Conservation (phyloP, 2,113 vertebrate species). For the Xiphophorus hellerii region DNA sequence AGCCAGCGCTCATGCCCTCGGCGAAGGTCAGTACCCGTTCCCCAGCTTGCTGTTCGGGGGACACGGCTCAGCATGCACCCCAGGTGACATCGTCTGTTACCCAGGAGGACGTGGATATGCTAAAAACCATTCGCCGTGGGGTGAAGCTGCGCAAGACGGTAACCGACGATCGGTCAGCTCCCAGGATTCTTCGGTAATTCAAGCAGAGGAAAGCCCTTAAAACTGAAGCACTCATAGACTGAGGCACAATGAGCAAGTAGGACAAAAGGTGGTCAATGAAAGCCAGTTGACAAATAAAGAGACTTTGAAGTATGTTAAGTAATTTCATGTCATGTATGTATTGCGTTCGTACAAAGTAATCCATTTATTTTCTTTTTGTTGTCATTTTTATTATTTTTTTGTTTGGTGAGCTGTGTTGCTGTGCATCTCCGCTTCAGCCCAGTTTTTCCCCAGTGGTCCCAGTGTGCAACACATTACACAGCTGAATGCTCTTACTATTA, state of each 20-base stretch:
- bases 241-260: constrained; percentile 46
- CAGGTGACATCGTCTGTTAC: constrained; percentile 49
- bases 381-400: constrained; percentile 39
- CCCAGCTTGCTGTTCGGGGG: constrained; percentile 63
- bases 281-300: constrained; percentile 45
- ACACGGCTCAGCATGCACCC: constrained; percentile 47
- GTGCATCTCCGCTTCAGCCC: constrained; percentile 46
- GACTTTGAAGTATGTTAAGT: constrained; percentile 32
- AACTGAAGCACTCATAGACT: constrained; percentile 45
- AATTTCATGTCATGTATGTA: constrained; percentile 63
- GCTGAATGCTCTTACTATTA: constrained; percentile 56
- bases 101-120: constrained; percentile 87
- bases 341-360: constrained; percentile 62
- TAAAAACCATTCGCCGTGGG: constrained; percentile 93
- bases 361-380: constrained; percentile 52
- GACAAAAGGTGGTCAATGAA: constrained; percentile 38
- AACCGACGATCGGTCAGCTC: constrained; percentile 94
- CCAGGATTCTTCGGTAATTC: constrained; percentile 88
- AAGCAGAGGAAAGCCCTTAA: constrained; percentile 15
- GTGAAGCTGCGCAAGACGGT: constrained; percentile 92
- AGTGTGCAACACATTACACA: constrained; percentile 16
- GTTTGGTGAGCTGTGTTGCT: constrained; percentile 49
- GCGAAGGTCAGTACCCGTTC: constrained; percentile 94
- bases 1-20: constrained; percentile 91
- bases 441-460: constrained; percentile 32